Conservation (phyloP, 2,113 vertebrate species). For the Dicerorhinus sumatrensis region DNA sequence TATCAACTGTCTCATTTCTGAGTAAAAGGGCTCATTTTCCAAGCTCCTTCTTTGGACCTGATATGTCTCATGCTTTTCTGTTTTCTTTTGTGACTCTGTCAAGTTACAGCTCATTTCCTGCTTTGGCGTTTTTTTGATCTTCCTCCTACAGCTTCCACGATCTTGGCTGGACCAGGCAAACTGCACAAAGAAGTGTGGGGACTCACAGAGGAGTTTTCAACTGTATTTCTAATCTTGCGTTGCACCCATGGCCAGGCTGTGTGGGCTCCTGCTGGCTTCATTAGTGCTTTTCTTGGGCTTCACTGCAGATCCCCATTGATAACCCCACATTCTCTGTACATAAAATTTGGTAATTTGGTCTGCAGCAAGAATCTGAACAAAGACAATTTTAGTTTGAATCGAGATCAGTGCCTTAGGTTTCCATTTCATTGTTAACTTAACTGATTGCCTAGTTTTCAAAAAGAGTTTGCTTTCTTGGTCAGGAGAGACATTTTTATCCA, state of each 20-base stretch:
- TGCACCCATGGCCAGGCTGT: rapidly evolving
- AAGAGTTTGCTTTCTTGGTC: slow-evolving; percentile 42
- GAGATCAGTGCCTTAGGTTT: slow-evolving; percentile 29
- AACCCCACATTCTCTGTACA: not conserved
- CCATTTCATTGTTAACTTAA: slow-evolving; percentile 8
- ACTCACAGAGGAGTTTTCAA: not conserved
- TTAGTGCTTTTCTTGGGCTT: slow-evolving; percentile 37
- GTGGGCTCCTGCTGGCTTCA: slow-evolving; percentile 8
- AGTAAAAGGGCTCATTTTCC: slow-evolving; percentile 49
- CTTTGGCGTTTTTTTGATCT: slow-evolving; percentile 9
- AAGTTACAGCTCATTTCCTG: slow-evolving; percentile 70
- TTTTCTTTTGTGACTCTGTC: slow-evolving; percentile 51
- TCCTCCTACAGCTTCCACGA: not conserved
- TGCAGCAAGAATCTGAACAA: slow-evolving; percentile 21
- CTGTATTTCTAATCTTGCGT: not conserved
- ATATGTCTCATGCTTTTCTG: not conserved
- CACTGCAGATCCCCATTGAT: not conserved
- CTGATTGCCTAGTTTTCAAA: not conserved
- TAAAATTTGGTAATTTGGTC: slow-evolving; percentile 46
- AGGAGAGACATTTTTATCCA: not conserved
- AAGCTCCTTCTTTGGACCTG: not conserved
- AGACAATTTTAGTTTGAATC: slow-evolving; percentile 54
- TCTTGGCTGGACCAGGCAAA: slow-evolving; percentile 34
- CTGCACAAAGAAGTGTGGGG: not conserved
- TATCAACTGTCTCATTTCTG: slow-evolving; percentile 39